A percentile compares a stretch with the other conserved stretches of the same genome.
Evolutionary conservation across 2,113 vertebrate species (phyloP).

Genomic region (Puntigrus tetrazona): DNA sequence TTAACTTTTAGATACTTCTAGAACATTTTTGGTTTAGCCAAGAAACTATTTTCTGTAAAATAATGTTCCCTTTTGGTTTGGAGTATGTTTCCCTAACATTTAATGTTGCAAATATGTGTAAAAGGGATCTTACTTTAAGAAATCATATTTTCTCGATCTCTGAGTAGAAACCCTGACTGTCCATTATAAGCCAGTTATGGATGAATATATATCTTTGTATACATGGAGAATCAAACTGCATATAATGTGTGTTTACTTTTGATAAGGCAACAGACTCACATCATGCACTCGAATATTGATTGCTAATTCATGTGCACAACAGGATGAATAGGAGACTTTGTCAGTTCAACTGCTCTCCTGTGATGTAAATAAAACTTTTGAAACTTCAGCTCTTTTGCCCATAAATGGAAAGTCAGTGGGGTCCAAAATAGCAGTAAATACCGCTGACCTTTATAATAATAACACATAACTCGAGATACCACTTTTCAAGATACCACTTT

Average conservation of each 20-base stretch:
- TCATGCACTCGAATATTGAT: background rate
- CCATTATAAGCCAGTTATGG: background rate
- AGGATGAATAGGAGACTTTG: background rate
- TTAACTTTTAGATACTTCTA: too few species aligned
- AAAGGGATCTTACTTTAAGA: too few species aligned
- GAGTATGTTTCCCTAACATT: too few species aligned
- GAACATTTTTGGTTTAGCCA: too few species aligned
- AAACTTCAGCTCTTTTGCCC: too few species aligned
- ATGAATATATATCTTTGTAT: background rate
- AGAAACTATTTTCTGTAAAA: too few species aligned
- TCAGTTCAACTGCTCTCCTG: background rate
- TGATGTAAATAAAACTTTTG: background rate
- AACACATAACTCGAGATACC: too few species aligned
- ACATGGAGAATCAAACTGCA: background rate
- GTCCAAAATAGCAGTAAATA: background rate
- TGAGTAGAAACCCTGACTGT: background rate
- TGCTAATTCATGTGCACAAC: background rate
- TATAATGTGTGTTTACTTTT: background rate
- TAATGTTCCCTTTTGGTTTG: too few species aligned
- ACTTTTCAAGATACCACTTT: background rate
- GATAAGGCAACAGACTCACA: background rate
- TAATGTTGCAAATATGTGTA: too few species aligned
- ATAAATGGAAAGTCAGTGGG: background rate
- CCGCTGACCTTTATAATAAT: too few species aligned
- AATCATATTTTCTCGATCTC: background rate